A percentile compares a stretch with the other conserved stretches of the same genome.
These are phyloP conservation scores for Glaucomys volans DNA, from an alignment of 2,113 vertebrate species.

Conservation along the genomic window DNA sequence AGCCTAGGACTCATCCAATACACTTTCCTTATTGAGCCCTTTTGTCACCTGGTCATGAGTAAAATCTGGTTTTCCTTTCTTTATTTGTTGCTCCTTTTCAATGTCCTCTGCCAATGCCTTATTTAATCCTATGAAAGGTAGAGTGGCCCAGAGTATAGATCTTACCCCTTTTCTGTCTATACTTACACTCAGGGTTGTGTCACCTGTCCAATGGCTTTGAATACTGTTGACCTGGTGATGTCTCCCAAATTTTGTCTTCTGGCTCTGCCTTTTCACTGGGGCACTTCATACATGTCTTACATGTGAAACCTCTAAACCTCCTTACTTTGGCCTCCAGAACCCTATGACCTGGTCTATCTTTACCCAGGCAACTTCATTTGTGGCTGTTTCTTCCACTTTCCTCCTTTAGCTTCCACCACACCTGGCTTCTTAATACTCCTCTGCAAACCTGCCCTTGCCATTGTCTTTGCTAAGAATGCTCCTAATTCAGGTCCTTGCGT, in stretches of 20 bases:
- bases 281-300: background rate
- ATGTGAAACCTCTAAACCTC: background rate
- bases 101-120: background rate
- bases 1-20: background rate
- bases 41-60: background rate
- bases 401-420: background rate
- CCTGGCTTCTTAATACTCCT: background rate
- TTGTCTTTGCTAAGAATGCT: background rate
- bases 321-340: background rate
- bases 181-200: background rate
- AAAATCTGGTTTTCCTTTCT: background rate
- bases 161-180: background rate
- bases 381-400: background rate
- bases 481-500: background rate
- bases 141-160: background rate
- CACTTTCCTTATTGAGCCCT: background rate
- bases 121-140: background rate
- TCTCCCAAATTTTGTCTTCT: background rate
- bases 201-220: background rate
- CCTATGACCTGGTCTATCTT: background rate
- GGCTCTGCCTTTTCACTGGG: background rate
- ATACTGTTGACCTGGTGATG: background rate
- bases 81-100: background rate
- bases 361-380: background rate
- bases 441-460: background rate